Percentiles rank a stretch among this genome's conserved stretches.
Conservation (phyloP, 2,888 invertebrate species). For the Seira ritae region DNA sequence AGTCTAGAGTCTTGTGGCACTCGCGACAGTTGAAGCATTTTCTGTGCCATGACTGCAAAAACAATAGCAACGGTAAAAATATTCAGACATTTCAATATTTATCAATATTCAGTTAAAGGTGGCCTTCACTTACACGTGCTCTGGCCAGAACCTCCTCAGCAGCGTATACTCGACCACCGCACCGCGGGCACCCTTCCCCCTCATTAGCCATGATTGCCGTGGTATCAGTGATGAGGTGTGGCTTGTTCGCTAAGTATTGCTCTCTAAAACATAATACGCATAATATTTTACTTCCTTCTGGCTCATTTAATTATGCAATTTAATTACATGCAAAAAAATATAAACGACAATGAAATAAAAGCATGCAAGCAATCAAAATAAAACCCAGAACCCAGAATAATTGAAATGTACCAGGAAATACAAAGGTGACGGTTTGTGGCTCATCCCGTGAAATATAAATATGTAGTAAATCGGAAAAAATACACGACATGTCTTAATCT, state of each 20-base stretch:
- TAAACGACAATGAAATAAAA: not conserved
- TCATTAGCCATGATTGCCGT: slow-evolving; percentile 85
- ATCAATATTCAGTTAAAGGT: too few species aligned
- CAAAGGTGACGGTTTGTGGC: slow-evolving; percentile 16
- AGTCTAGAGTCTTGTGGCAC: slow-evolving; percentile 95
- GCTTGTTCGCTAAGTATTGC: slow-evolving; percentile 73
- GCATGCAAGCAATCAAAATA: not conserved
- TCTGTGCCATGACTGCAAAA: slow-evolving; percentile 87
- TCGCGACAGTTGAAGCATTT: slow-evolving; percentile 95
- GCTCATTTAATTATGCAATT: too few species aligned
- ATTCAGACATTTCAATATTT: too few species aligned
- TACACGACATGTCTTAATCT: too few species aligned
- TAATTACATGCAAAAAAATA: too few species aligned
- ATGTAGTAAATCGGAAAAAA: too few species aligned
- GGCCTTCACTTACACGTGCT: slow-evolving; percentile 80
- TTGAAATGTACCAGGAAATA: not conserved
- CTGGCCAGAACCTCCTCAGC: slow-evolving; percentile 96
- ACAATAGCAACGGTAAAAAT: not conserved
- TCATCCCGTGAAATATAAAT: not conserved
- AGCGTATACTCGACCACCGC: slow-evolving; percentile 93
- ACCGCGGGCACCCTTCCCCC: slow-evolving; percentile 92
- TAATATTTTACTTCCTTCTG: too few species aligned
- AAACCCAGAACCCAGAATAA: too few species aligned
- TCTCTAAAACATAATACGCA: slow-evolving; percentile 61
- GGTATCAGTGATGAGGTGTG: slow-evolving; percentile 82